Evolutionary conservation across 2,113 vertebrate genomes (phyloP), one percentile per base, ranked within the genome.

Genomic region (Oncorhynchus kisutch): DNA sequence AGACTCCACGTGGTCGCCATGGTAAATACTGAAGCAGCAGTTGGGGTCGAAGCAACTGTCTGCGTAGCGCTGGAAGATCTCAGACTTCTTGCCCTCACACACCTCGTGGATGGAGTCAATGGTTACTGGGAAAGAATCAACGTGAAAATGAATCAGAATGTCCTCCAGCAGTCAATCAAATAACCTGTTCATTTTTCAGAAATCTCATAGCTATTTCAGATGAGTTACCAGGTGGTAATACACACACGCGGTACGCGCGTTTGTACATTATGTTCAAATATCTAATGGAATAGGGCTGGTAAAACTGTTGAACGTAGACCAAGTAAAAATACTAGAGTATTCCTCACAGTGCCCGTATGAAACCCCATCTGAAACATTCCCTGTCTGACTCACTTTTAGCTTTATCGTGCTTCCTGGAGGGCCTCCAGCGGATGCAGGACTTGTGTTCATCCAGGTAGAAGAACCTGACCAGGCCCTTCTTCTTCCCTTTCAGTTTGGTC

Each of bases 1-100:
- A 0, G 95, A 97, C 72, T 97, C 96, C 39, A 97, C 95, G 14
- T 93, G 95, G 78, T 95, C 94, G 2, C 97, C 97, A 0, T 97
- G 91, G 89, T 98, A 99, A 90, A 99, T 96, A 84, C 96, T 99
- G 91, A 98, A 98, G 91, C 97, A 99, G 91, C 96, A 97, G 94
- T 96, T 98, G 83, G 96, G 96, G 76, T 99, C 95, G 0, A 99
- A 97, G 84, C 94, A 94, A 80, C 95, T 92, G 1, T 96, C 95
- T 0, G 95, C 92, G 0, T 96, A 96, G 39, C 95, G 94, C 88
- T 97, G 94, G 89, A 99, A 99, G 81, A 97, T 94, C 91, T 98
- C 97, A 0, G 97, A 97, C 79, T 94, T 95, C 64, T 95, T 96
- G 18, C 97, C 97, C 79, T 98, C 97, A 0, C 95, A 96, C 20